Percentiles rank a stretch among this genome's conserved stretches.
Conservation (phyloP, 2,888 invertebrate species). For the Lepidocyrtoides sp. region DNA sequence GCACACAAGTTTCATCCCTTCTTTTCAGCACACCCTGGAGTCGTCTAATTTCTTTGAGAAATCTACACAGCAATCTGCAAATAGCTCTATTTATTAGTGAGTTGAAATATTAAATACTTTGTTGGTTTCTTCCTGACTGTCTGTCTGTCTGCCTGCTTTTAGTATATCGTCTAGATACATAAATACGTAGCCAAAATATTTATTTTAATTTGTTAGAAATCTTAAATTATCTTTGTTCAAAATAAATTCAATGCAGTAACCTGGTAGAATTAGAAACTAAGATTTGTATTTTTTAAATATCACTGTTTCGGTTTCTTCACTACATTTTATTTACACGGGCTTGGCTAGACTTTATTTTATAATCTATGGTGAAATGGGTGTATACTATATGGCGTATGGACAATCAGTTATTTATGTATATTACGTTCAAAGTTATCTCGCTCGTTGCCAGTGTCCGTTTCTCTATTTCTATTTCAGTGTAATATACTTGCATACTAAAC, state of each 20-base stretch:
- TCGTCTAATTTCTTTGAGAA: slow-evolving; percentile 1
- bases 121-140: not conserved
- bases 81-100: slow-evolving; percentile 26
- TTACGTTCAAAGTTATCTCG: not conserved
- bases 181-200: too few species aligned
- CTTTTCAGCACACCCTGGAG: not conserved
- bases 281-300: too few species aligned
- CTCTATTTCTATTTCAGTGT: not conserved
- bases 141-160: not conserved
- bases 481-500: not conserved
- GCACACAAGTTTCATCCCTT: too few species aligned
- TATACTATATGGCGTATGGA: slow-evolving; percentile 77
- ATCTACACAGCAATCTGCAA: not conserved
- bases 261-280: too few species aligned
- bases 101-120: not conserved
- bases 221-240: too few species aligned
- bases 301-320: not conserved
- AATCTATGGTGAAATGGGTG: slow-evolving; percentile 71
- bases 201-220: too few species aligned
- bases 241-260: too few species aligned
- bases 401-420: slow-evolving; percentile 44
- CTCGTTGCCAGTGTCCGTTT: slow-evolving; percentile 22
- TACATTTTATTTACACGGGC: not conserved
- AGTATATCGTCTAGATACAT: too few species aligned
- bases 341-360: not conserved